A percentile compares a stretch with the other conserved stretches of the same genome.
Evolutionary conservation across 2,113 vertebrate genomes (phyloP).

Genomic region (Esox niger): DNA sequence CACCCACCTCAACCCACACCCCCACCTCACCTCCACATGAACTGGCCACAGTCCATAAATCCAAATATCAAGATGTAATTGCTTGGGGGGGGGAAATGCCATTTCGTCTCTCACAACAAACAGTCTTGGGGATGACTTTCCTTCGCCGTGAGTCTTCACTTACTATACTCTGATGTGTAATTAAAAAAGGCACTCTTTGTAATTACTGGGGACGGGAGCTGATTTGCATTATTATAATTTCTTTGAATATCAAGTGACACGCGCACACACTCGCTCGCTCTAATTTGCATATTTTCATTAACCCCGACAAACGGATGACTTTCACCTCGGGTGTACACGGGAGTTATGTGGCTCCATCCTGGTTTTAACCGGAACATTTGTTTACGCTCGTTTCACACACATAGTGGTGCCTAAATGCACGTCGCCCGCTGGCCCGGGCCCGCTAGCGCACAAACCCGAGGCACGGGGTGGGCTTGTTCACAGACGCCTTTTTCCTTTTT

Average conservation of each 20-base stretch:
- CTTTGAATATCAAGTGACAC: slow-evolving; percentile 15
- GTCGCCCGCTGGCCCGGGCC: background rate
- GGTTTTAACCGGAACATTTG: background rate
- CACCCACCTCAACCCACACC: no score
- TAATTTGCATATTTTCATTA: slow-evolving; percentile 54
- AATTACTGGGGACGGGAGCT: slow-evolving; percentile 30
- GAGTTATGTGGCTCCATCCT: slow-evolving; percentile 4
- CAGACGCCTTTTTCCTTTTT: no score
- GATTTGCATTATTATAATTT: slow-evolving; percentile 37
- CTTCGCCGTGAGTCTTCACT: background rate
- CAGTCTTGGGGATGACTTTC: background rate
- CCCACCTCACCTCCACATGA: background rate
- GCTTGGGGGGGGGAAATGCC: no score
- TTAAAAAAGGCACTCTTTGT: slow-evolving; percentile 36
- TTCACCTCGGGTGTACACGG: slow-evolving; percentile 22
- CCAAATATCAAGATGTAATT: slow-evolving; percentile 1
- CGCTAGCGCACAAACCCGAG: no score
- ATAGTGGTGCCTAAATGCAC: background rate
- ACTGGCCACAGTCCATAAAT: background rate
- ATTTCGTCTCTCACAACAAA: slow-evolving; percentile 1
- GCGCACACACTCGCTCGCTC: background rate
- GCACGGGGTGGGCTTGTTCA: no score
- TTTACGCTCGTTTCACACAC: background rate
- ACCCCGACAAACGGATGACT: slow-evolving; percentile 40
- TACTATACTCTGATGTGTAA: slow-evolving; percentile 31